Base-by-base conservation (phyloP, 1,140 invertebrate species). In the Drosophila repleta region DNA sequence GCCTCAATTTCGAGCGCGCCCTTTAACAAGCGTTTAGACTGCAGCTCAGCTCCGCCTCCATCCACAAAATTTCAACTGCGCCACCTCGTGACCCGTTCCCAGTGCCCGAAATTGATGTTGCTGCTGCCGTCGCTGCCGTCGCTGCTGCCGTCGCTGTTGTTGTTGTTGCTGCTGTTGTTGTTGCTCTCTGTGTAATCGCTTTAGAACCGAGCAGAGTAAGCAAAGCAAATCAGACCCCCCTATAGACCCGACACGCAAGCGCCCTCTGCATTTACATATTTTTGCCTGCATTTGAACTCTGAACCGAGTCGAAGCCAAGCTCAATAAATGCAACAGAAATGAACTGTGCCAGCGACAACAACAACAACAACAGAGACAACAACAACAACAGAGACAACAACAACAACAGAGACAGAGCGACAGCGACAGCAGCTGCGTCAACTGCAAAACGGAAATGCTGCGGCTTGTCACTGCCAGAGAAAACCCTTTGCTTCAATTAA, bases 181-280 rank as follows among this genome's bases (percentile, higher is more conserved):
- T n/a, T n/a, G n/a, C n/a, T n/a, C n/a, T n/a, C 61, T 21, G 45
- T 71, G 64, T 68, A 73, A 68, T 73, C 64, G 57, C 17, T 46
- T 74, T 74, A 69, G 71, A 72, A 72, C 24, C 41, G 41, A 57
- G 39, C 11, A 35, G 32, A 35, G 32, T 35, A 35, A 35, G n/a
- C n/a, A n/a, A 35, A 35, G 32, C 32, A 35, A 35, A 35, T 35
- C 32, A 35, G 32, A 41, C 21, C 67, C 49, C 37, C 17, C 41
- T 24, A 18, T 11, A 61, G 35, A 41, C 49, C 49, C 66, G 66
- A 74, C 66, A 88, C 82, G 83, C 79, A 87, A 88, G 83, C 83
- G 82, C 83, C 82, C 82, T 82, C 82, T 82, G 70, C 74, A 76
- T 87, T 87, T 79, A 79, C 83, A 87, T 88, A 87, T 88, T 82